A percentile compares a stretch with the other conserved stretches of the same genome.
phyloP scores from a whole-genome alignment of 1,140 invertebrate species.

The Brachionus manjavacas region DNA sequence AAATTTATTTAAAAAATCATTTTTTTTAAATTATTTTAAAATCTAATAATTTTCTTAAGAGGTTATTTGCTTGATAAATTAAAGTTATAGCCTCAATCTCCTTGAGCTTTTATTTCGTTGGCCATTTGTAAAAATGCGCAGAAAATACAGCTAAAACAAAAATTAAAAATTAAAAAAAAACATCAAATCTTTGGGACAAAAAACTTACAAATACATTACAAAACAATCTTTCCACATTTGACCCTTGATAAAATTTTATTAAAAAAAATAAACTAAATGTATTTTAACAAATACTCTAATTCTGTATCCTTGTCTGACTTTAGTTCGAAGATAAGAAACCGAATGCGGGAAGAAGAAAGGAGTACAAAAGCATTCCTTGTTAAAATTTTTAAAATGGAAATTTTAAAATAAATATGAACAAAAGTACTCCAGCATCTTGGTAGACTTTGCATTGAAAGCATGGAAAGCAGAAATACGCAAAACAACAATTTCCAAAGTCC shows the following conservation, averaged over 20 bases:
- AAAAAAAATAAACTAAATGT: neutral
- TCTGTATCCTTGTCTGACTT: neutral
- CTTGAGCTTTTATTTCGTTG: neutral
- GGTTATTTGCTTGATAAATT: too few species aligned
- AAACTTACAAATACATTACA: neutral
- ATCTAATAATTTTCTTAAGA: too few species aligned
- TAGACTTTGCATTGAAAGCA: neutral
- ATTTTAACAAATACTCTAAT: neutral
- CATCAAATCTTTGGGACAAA: too few species aligned
- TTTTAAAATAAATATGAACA: neutral
- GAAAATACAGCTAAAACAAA: neutral
- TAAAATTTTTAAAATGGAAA: neutral
- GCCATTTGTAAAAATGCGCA: neutral
- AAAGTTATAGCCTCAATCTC: neutral
- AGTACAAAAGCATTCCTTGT: conserved; percentile 5
- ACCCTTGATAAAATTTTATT: neutral
- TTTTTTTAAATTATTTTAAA: too few species aligned
- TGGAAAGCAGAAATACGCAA: neutral
- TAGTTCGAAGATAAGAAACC: neutral
- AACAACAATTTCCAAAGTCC: neutral
- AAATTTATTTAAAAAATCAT: too few species aligned
- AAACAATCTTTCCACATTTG: neutral
- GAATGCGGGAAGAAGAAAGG: neutral
- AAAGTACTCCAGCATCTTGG: neutral
- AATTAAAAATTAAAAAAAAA: neutral